Base-by-base conservation (phyloP, 1,140 invertebrate species). In the Drosophila takahashii region DNA sequence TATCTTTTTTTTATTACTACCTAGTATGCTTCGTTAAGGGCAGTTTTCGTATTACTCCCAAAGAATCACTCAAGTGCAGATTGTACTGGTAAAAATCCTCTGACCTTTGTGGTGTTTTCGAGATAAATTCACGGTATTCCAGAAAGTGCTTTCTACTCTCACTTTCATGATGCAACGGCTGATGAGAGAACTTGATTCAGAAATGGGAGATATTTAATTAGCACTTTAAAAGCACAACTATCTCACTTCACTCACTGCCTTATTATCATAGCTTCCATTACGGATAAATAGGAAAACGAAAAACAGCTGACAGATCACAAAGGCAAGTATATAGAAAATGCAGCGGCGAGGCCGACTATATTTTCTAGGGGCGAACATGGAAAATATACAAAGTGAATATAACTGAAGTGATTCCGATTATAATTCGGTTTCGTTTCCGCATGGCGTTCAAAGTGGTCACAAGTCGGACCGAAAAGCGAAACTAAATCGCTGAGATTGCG, bases 21-120 rank as follows among this genome's bases (percentile, higher is more conserved):
- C 77, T 76, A 6, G 53, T 27, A 36, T 77, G 60, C 9, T 76
- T 73, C 7, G 84, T 79, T 10, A n/a, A 29, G 4, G 87, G 89
- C 41, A 91, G n/a, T 1, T 45, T 9, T 26, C 89, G 70, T 5
- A 89, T 29, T 7, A 50, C 45, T 0, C 72, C 51, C 41, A 89
- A 32, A 10, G 27, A 57, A 27, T 90, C 62, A 37, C 81, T 90
- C 16, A 79, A 36, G 7, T 39, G 18, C 1, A 57, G 54, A 56
- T 90, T 90, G 18, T 90, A 90, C 41, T 81, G 65, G 36, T 66
- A 86, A 26, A 32, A 74, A 0, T 37, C 29, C 27, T 52, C 34
- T 0, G 72, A 34, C 4, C 34, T 34, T 15, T 39, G 26, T 8
- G 76, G 69, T 18, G 69, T 54, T 26, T 37, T 39, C 0, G 45